phyloP scores from a whole-genome alignment of 2,113 vertebrate genomes.

The Silurus asotus region DNA sequence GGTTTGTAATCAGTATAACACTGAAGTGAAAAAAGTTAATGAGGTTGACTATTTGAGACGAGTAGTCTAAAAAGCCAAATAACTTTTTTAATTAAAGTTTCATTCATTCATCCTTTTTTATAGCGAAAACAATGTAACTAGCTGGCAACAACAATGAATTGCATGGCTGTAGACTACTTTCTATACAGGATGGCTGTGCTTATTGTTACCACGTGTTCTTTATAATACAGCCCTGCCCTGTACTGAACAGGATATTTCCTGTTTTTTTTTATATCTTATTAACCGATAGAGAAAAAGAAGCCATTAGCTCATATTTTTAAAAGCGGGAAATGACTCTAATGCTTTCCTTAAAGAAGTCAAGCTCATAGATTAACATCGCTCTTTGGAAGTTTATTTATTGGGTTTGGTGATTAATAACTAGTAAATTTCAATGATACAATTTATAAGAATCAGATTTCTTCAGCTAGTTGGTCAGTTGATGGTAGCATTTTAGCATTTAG shows the following conservation, averaged over 20 bases:
- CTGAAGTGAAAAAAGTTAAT: not conserved
- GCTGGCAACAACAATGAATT: not conserved
- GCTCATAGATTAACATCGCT: not conserved
- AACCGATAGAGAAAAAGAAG: not conserved
- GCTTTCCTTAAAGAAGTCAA: not conserved
- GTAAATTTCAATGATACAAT: not conserved
- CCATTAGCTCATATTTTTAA: not conserved
- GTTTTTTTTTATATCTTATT: not conserved
- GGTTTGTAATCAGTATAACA: slow-evolving; percentile 67
- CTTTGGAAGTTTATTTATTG: not conserved
- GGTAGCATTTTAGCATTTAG: not conserved
- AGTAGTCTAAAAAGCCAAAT: too few species aligned
- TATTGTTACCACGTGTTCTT: not conserved
- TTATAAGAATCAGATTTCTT: not conserved
- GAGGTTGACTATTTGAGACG: not conserved
- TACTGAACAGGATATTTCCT: not conserved
- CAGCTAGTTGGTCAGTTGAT: not conserved
- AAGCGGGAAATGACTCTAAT: not conserved
- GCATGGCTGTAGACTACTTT: not conserved
- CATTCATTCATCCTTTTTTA: not conserved
- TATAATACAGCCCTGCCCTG: not conserved
- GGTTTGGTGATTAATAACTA: not conserved
- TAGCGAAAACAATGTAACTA: not conserved
- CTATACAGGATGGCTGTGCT: not conserved
- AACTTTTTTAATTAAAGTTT: not conserved